Evolutionary conservation across 1,140 invertebrate species (phyloP), one percentile per base, ranked within the genome.

Genomic region (Vanessa tameamea): DNA sequence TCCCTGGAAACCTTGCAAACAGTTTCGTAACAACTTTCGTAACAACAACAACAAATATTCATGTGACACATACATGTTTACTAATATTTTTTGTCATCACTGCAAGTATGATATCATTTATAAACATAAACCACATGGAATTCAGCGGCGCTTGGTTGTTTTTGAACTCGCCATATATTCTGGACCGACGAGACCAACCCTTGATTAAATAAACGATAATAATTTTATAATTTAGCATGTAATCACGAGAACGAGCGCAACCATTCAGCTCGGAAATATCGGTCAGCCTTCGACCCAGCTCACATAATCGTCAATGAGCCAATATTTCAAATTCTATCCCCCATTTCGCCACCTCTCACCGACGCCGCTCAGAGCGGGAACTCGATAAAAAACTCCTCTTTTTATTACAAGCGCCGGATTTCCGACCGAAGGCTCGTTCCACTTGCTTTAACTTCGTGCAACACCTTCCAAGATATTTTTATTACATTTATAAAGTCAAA

Each of bases 331-430:
- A 61, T 61, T 61, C 26, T 26, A 55, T 55, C 15, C 15, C 53
- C 20, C n/a, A 51, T 15, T 23, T 26, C 23, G 23, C 23, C 55
- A 11, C 23, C 20, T 11, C 55, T 14, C 14, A 51, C 26, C 26
- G 26, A 31, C 48, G 13, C 14, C 13, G 48, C 48, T 51, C 48
- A n/a, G 48, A 14, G 26, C 57, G 57, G 57, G 20, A 23, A 61
- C 57, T 61, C 57, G 57, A 61, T 61, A 15, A 37, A 61, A 14
- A 37, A 61, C 11, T 37, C 48, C 48, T 37, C 57, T 61, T 61
- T 55, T 61, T 61, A 61, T 61, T 61, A 61, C 57, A 61, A 15
- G 55, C 55, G 55, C 23, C 55, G 55, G 55, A 61, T 61, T 15
- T 61, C 57, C 57, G 57, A 26, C 20, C 14, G 55, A 14, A 51